Evolutionary conservation across 2,888 invertebrate species (phyloP).

Genomic region (Mesochorus sp.): DNA sequence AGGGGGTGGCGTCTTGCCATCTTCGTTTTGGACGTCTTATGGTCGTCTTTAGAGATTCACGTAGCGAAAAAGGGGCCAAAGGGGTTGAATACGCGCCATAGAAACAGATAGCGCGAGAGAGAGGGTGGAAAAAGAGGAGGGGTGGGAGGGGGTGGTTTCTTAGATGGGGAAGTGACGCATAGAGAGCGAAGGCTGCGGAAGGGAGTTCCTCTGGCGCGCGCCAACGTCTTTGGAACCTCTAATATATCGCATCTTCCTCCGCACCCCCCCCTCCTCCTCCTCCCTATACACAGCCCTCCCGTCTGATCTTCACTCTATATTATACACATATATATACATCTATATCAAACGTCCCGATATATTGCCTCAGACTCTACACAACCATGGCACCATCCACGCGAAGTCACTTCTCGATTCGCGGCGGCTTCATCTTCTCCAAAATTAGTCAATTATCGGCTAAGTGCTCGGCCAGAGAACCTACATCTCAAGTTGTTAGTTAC

Average conservation of each 20-base stretch:
- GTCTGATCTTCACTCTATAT: constrained; percentile 9
- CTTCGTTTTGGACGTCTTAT: constrained; percentile 22
- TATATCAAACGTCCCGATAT: constrained; percentile 17
- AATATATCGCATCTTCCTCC: too few relatives aligned
- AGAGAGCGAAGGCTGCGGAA: constrained; percentile 24
- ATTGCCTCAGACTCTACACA: constrained; percentile 14
- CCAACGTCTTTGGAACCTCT: constrained; percentile 41
- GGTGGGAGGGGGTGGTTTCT: too few relatives aligned
- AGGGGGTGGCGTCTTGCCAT: constrained; percentile 13
- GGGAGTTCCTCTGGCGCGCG: constrained; percentile 49
- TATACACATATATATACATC: neutral
- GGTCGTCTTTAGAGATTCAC: constrained; percentile 51
- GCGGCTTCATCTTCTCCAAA: constrained; percentile 77
- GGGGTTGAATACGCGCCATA: constrained; percentile 15
- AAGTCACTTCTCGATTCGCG: constrained; percentile 72
- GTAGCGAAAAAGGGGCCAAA: constrained; percentile 28
- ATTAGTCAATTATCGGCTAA: constrained; percentile 81
- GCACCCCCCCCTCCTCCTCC: neutral
- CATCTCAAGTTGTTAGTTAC: constrained; percentile 69
- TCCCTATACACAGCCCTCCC: neutral
- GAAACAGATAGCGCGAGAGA: constrained; percentile 25
- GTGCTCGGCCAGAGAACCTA: constrained; percentile 78
- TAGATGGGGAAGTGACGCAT: constrained; percentile 17
- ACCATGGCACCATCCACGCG: constrained; percentile 37
- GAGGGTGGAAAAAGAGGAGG: neutral